Base-by-base conservation (phyloP, 2,888 invertebrate genomes). In the Campoplex nolae region DNA sequence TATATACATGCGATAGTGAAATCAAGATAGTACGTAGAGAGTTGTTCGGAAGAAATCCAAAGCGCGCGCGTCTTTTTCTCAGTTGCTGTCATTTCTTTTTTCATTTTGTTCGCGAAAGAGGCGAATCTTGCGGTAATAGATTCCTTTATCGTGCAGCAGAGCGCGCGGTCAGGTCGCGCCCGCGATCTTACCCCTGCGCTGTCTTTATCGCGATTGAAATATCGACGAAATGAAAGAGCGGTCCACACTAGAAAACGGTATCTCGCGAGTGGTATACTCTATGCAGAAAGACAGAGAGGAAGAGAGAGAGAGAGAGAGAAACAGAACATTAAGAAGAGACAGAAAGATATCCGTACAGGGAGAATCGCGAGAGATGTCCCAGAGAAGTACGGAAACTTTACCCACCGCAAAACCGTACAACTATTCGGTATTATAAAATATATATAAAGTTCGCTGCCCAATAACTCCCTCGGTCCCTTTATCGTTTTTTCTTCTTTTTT, bases 161-260 rank as follows among this genome's bases (percentile, higher is more conserved):
- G 83, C 73, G 73, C 75, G 84, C 67, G 84, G 82, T 82, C 84
- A 76, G 82, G 83, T 84, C 87, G 84, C 87, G 77, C 83, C 86
- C 90, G 89, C 89, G 91, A 90, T 89, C 89, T 88, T 85, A 86
- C 86, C 68, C 83, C 79, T 67, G 88, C 84, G 86, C 89, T 85
- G 87, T 88, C 89, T 92, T 92, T 92, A 92, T 92, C 92, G 90
- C 80, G 88, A 84, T 87, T 91, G 90, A 91, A 91, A 92, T 91
- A 92, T 92, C 92, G 89, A 88, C 82, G 90, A 91, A 91, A 92
- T 91, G 90, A 90, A 90, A 90, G 90, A 86, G 80, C 80, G 68
- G 58, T 67, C 74, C 81, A 28, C 32, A 58, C 28, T 38, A 56
- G 65, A 45, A 45, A 74, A 54, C 84, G 77, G 62, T 76, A 87